Percentiles rank a stretch among this genome's conserved stretches.
Conservation (phyloP, 2,888 invertebrate species). For the Lasioglossum leucozonium region DNA sequence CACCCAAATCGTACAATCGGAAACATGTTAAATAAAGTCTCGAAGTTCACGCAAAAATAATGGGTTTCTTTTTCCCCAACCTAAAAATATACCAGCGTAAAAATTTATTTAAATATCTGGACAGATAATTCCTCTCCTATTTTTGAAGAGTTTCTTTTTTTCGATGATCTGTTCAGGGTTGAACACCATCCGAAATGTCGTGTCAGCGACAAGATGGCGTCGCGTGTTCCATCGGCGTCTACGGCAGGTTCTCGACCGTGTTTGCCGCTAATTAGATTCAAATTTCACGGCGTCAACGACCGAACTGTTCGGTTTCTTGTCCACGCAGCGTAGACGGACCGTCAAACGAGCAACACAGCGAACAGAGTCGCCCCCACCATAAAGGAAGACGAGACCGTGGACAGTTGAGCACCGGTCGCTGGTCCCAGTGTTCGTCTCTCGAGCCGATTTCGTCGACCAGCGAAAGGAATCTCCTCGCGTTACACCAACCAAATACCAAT, state of each 20-base stretch:
- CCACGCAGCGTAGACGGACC: background rate
- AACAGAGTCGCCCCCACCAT: constrained; percentile 47
- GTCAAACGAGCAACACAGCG: constrained; percentile 33
- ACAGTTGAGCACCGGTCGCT: constrained; percentile 57
- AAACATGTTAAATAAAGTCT: no score
- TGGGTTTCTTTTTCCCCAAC: no score
- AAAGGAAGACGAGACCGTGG: constrained; percentile 32
- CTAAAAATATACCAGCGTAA: no score
- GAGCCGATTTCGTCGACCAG: background rate
- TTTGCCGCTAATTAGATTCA: background rate
- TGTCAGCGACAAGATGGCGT: background rate
- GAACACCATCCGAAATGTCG: background rate
- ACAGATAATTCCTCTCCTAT: no score
- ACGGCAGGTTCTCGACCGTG: background rate
- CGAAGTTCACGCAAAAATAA: no score
- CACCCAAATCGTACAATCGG: no score
- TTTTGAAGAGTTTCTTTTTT: no score
- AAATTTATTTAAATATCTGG: no score
- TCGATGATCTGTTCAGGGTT: background rate
- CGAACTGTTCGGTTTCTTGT: background rate
- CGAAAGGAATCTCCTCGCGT: background rate
- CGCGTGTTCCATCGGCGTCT: background rate
- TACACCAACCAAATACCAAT: background rate
- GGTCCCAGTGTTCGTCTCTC: constrained; percentile 22
- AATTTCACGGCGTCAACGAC: constrained; percentile 15